Evolutionary conservation across 2,113 vertebrate species (phyloP).

Genomic region (Pteropus alecto): DNA sequence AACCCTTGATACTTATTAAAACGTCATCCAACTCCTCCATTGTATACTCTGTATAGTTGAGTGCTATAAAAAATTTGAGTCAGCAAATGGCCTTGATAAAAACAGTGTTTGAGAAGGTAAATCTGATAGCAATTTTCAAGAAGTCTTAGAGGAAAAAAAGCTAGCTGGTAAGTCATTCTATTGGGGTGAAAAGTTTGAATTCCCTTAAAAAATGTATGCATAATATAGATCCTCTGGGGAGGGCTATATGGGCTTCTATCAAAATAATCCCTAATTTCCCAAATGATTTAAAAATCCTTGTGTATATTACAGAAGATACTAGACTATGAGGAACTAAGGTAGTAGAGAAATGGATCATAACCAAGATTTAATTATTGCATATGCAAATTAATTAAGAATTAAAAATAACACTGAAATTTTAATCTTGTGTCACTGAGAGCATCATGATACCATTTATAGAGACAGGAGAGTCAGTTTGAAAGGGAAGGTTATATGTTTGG

Average conservation of each 20-base stretch:
- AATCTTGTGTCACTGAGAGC: neutral
- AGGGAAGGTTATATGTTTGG: neutral
- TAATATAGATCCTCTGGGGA: neutral
- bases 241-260: neutral
- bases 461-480: neutral
- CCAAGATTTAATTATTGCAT: neutral
- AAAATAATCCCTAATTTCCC: neutral
- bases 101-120: neutral
- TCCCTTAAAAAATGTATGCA: neutral
- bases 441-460: neutral
- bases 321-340: neutral
- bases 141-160: neutral
- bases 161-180: neutral
- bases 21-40: neutral
- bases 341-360: neutral
- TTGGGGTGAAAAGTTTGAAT: neutral
- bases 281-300: neutral
- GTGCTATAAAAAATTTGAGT: neutral
- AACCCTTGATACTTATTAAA: neutral
- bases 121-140: neutral
- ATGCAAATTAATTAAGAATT: neutral
- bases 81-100: slow-evolving; percentile 9
- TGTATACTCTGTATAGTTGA: neutral
- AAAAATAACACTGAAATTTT: neutral
- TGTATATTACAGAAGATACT: neutral